These are phyloP conservation scores for Nibea albiflora DNA, from an alignment of 2,113 vertebrate genomes.

Conservation along the genomic window DNA sequence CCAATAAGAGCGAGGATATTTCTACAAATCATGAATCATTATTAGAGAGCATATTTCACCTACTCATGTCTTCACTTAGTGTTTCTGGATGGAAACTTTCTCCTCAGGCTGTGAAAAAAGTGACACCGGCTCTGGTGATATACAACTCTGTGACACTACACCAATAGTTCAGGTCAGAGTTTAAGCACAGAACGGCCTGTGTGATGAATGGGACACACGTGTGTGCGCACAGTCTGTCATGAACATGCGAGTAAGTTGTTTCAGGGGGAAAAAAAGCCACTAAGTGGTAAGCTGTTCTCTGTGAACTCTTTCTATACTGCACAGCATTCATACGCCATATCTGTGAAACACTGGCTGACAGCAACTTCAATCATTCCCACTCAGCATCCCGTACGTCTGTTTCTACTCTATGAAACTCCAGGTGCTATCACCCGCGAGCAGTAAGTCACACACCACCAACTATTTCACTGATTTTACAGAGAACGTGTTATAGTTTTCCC, in stretches of 20 bases:
- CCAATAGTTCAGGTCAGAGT: slow-evolving; percentile 39
- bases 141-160: slow-evolving; percentile 24
- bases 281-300: too few relatives aligned
- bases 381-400: too few relatives aligned
- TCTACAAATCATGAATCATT: slow-evolving; percentile 21
- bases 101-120: not conserved
- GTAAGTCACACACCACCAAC: too few relatives aligned
- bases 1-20: slow-evolving; percentile 26
- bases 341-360: not conserved
- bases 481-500: too few relatives aligned
- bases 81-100: slow-evolving; percentile 30
- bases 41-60: slow-evolving; percentile 28
- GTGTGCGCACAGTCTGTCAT: slow-evolving; percentile 23
- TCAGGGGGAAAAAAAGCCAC: not conserved
- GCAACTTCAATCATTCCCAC: too few relatives aligned
- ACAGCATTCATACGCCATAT: not conserved
- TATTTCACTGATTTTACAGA: too few relatives aligned
- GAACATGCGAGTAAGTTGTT: slow-evolving; percentile 15
- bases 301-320: too few relatives aligned
- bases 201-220: slow-evolving; percentile 43
- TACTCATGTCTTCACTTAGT: not conserved
- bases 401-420: too few relatives aligned
- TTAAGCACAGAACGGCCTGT: slow-evolving; percentile 19
- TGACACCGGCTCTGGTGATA: slow-evolving; percentile 19
- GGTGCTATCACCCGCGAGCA: too few relatives aligned